Conservation (phyloP, 2,113 vertebrate genomes). For the Okapia johnstoni region DNA sequence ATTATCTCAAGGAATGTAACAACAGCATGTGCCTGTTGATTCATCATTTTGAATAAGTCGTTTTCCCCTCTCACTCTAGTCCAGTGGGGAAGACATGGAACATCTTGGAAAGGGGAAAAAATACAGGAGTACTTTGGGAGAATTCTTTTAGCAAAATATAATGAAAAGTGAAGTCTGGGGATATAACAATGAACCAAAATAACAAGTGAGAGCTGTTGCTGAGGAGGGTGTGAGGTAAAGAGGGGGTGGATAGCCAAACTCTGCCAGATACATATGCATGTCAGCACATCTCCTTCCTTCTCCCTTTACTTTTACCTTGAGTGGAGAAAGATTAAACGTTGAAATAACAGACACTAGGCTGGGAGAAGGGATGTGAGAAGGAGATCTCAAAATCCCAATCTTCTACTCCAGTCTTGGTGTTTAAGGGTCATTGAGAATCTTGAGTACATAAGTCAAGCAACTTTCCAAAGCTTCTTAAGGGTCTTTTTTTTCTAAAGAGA, state of each 20-base stretch:
- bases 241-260: no score
- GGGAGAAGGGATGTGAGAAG: not conserved
- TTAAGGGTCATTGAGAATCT: not conserved
- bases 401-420: not conserved
- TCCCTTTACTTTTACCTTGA: not conserved
- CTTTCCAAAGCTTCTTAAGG: not conserved
- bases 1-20: not conserved
- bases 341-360: not conserved
- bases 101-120: not conserved
- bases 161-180: not conserved
- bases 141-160: not conserved
- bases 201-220: not conserved
- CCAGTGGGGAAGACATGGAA: not conserved
- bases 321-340: not conserved
- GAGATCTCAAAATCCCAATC: not conserved
- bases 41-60: not conserved
- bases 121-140: not conserved
- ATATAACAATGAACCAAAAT: not conserved
- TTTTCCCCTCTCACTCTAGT: not conserved
- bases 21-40: not conserved
- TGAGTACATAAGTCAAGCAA: not conserved
- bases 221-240: not conserved
- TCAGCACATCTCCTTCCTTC: not conserved
- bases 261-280: not conserved
- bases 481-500: not conserved